Evolutionary conservation across 2,888 invertebrate species (phyloP).

Genomic region (Agonopterix heracliana): DNA sequence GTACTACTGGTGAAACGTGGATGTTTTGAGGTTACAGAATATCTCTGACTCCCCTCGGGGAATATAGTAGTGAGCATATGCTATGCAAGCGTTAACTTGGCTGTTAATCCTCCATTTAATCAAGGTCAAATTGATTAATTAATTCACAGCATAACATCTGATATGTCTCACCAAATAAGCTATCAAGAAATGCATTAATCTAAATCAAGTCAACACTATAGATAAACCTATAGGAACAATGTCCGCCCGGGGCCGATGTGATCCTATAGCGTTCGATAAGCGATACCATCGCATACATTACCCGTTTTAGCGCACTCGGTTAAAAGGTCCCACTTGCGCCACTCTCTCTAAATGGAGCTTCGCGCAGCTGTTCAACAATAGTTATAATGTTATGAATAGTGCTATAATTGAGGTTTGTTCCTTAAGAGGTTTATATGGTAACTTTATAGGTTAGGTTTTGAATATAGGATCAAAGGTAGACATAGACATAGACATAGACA

Average conservation of each 20-base stretch:
- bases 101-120: too few species aligned
- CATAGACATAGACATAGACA: too few species aligned
- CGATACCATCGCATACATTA: conserved; percentile 37
- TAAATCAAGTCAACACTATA: conserved; percentile 21
- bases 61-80: too few species aligned
- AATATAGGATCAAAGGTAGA: neutral
- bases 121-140: neutral
- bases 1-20: too few species aligned
- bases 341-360: conserved; percentile 30
- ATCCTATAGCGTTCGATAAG: conserved; percentile 40
- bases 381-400: conserved; percentile 2
- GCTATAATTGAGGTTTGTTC: neutral
- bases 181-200: neutral
- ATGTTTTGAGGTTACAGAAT: too few species aligned
- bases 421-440: neutral
- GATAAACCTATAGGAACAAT: conserved; percentile 30
- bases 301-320: conserved; percentile 34
- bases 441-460: neutral
- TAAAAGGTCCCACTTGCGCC: conserved; percentile 47
- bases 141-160: neutral
- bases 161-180: too few species aligned
- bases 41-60: too few species aligned
- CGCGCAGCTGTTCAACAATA: conserved; percentile 18
- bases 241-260: conserved; percentile 35
- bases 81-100: too few species aligned